These are phyloP conservation scores for Papilio aristodemus DNA, from an alignment of 1,140 invertebrate species.

Conservation along the genomic window DNA sequence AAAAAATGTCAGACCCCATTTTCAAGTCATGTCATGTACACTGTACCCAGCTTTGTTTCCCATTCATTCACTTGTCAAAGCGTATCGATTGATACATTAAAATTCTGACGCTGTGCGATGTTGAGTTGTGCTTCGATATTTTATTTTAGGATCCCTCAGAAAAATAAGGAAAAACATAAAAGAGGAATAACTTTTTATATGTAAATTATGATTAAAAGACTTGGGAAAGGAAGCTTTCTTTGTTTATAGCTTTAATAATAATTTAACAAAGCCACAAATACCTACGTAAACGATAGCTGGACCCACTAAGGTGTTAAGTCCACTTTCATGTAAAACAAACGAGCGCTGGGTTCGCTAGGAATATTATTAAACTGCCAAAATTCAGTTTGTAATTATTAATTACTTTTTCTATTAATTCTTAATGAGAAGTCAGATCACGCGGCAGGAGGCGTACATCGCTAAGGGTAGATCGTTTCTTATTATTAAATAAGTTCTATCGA, in stretches of 20 bases:
- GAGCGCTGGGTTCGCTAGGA: too few relatives aligned
- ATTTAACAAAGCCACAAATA: too few relatives aligned
- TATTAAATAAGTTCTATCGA: conserved; percentile 22
- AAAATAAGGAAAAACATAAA: background rate
- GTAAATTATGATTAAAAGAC: background rate
- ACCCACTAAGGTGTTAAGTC: too few relatives aligned
- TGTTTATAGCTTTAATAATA: too few relatives aligned
- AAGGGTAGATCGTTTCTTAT: conserved; percentile 13
- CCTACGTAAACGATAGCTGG: too few relatives aligned
- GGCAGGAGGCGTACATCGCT: conserved; percentile 16
- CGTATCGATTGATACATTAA: background rate
- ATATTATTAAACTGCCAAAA: too few relatives aligned
- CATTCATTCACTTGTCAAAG: conserved; percentile 12
- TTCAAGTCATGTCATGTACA: background rate
- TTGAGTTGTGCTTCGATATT: background rate
- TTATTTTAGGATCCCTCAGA: background rate
- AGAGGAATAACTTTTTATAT: background rate
- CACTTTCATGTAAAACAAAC: too few relatives aligned
- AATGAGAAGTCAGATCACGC: conserved; percentile 23
- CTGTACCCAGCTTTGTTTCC: conserved; percentile 6
- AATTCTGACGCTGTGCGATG: conserved; percentile 9
- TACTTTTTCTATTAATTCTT: conserved; percentile 18
- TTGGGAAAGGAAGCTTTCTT: background rate
- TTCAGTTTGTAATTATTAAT: too few relatives aligned
- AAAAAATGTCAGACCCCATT: background rate